Percentiles rank a stretch among this genome's conserved stretches.
Conservation (phyloP, 2,797 vertebrate genomes). For the Apogon hyalosoma region DNA sequence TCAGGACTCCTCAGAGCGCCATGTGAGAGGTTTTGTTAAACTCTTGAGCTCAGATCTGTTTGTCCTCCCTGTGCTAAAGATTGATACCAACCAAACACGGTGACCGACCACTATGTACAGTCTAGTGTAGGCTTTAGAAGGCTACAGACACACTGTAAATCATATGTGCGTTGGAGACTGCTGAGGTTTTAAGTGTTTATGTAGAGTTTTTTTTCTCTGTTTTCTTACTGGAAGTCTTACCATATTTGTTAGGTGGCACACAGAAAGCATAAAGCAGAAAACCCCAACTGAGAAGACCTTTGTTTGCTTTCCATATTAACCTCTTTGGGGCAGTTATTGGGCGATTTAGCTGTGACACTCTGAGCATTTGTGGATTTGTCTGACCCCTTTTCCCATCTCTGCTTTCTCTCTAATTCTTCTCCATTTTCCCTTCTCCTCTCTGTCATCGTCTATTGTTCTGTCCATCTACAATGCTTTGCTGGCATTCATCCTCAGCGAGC, state of each 20-base stretch:
- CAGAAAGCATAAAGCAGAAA: slow-evolving; percentile 27
- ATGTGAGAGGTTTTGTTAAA: slow-evolving; percentile 31
- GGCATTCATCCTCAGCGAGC: slow-evolving; percentile 15
- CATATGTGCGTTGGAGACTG: slow-evolving; percentile 21
- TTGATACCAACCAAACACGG: slow-evolving; percentile 32
- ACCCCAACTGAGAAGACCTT: slow-evolving; percentile 36
- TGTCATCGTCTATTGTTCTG: slow-evolving; percentile 75
- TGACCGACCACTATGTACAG: slow-evolving; percentile 5
- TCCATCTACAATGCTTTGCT: slow-evolving; percentile 61
- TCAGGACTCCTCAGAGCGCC: slow-evolving; percentile 13
- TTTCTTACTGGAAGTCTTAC: slow-evolving; percentile 45
- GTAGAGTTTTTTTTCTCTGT: slow-evolving; percentile 36
- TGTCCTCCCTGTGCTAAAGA: slow-evolving; percentile 36
- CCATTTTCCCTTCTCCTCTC: slow-evolving; percentile 56
- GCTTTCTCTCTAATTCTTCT: background rate
- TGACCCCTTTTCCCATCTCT: slow-evolving; percentile 25
- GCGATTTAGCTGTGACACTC: slow-evolving; percentile 39
- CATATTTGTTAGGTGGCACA: slow-evolving; percentile 44
- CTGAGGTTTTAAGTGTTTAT: slow-evolving; percentile 54
- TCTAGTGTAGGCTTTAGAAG: slow-evolving; percentile 34
- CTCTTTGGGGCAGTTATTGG: slow-evolving; percentile 23
- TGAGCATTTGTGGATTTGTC: slow-evolving; percentile 65
- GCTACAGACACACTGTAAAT: slow-evolving; percentile 34
- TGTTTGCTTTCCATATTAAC: slow-evolving; percentile 62
- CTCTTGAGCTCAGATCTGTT: slow-evolving; percentile 19